Evolutionary conservation across 2,113 vertebrate species (phyloP).

Genomic region (Callocephalon fimbriatum): DNA sequence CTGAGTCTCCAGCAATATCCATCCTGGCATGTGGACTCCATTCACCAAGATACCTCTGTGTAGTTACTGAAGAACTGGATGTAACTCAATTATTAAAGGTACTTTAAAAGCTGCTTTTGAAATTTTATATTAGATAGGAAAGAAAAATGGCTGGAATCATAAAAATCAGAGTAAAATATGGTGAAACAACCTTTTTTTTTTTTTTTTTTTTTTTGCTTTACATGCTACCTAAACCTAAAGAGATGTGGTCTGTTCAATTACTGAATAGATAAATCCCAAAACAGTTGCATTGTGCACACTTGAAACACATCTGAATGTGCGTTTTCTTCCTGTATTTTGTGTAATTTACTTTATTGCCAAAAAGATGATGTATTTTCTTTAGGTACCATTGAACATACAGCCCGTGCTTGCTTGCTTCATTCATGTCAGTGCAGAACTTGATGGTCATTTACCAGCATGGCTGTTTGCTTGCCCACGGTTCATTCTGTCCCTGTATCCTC

Average conservation of each 20-base stretch:
- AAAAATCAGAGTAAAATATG: neutral
- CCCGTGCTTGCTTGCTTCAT: neutral
- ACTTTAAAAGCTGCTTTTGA: neutral
- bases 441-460: neutral
- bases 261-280: neutral
- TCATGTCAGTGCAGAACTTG: neutral
- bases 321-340: neutral
- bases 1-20: neutral
- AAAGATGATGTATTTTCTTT: neutral
- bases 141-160: neutral
- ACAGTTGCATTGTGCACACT: neutral
- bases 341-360: neutral
- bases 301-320: neutral
- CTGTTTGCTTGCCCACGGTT: rapidly evolving
- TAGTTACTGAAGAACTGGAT: neutral
- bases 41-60: neutral
- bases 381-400: neutral
- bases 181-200: neutral
- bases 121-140: neutral
- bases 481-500: neutral
- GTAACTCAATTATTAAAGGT: neutral
- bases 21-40: neutral
- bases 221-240: neutral
- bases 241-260: neutral
- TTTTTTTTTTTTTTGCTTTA: neutral